Conservation (phyloP, 1,140 invertebrate species). For the Trichogramma pretiosum region DNA sequence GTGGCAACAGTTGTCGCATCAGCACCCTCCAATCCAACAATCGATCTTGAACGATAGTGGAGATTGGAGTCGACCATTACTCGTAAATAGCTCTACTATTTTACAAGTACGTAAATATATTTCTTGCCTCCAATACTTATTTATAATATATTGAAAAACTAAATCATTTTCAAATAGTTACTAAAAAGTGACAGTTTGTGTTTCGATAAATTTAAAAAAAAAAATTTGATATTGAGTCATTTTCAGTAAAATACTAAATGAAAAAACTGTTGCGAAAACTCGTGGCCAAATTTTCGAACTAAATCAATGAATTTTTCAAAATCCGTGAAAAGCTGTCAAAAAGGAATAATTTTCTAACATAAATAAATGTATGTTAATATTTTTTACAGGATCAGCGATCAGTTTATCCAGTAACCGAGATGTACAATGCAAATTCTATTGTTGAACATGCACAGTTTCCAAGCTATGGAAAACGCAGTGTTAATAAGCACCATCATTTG, state of each 20-base stretch:
- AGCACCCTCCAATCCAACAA: conserved; percentile 65
- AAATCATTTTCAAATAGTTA: neutral
- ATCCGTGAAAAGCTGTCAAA: too few species aligned
- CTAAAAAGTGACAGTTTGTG: too few species aligned
- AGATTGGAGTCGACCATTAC: conserved; percentile 69
- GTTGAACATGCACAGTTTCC: conserved; percentile 47
- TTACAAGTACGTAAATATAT: conserved; percentile 60
- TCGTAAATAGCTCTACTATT: conserved; percentile 69
- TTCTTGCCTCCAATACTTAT: too few species aligned
- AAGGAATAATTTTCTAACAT: too few species aligned
- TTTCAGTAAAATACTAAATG: too few species aligned
- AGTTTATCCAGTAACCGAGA: conserved; percentile 58
- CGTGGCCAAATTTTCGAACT: too few species aligned
- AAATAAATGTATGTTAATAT: too few species aligned
- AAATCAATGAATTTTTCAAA: too few species aligned
- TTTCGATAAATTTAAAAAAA: too few species aligned
- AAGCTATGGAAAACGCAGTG: conserved; percentile 46
- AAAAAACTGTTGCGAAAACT: too few species aligned
- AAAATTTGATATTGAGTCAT: too few species aligned
- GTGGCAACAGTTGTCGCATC: conserved; percentile 71
- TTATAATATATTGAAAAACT: too few species aligned
- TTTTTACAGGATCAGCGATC: conserved; percentile 51
- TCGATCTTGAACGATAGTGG: conserved; percentile 58
- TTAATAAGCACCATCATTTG: conserved; percentile 48
- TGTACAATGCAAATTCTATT: conserved; percentile 48